These are phyloP conservation scores for Xiphophorus hellerii DNA, from an alignment of 2,113 vertebrate genomes.

Conservation along the genomic window DNA sequence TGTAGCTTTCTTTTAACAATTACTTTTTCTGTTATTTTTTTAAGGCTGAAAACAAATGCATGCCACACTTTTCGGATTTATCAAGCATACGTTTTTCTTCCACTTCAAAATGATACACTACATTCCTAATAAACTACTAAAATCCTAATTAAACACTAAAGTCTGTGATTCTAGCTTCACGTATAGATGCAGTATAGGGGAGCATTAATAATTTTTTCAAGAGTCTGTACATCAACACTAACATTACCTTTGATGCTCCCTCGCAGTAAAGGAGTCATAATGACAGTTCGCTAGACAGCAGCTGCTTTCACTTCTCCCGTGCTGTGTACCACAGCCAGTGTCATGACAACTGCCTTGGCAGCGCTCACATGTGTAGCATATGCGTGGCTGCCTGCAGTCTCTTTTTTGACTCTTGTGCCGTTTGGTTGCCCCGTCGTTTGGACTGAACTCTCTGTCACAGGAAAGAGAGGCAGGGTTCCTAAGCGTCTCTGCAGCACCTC, in stretches of 20 bases:
- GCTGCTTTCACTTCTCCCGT: conserved; percentile 7
- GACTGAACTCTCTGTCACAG: conserved; percentile 30
- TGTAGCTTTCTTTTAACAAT: not conserved
- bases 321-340: conserved; percentile 30
- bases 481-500: not conserved
- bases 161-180: not conserved
- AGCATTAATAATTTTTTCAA: not conserved
- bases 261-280: conserved; percentile 4
- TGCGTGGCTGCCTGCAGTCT: conserved; percentile 28
- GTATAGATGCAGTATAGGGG: too few species aligned
- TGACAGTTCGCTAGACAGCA: conserved; percentile 4
- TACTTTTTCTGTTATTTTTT: not conserved
- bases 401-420: conserved; percentile 31
- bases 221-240: not conserved
- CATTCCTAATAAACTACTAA: not conserved
- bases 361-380: conserved; percentile 15
- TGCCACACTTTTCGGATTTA: not conserved
- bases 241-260: conserved; percentile 47
- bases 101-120: not conserved
- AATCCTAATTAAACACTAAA: not conserved
- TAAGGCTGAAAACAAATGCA: not conserved
- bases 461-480: conserved; percentile 19
- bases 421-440: conserved; percentile 10
- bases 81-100: not conserved
- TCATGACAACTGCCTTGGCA: conserved; percentile 21